Evolutionary conservation across 1,140 invertebrate species (phyloP).

Genomic region (Eupeodes corollae): DNA sequence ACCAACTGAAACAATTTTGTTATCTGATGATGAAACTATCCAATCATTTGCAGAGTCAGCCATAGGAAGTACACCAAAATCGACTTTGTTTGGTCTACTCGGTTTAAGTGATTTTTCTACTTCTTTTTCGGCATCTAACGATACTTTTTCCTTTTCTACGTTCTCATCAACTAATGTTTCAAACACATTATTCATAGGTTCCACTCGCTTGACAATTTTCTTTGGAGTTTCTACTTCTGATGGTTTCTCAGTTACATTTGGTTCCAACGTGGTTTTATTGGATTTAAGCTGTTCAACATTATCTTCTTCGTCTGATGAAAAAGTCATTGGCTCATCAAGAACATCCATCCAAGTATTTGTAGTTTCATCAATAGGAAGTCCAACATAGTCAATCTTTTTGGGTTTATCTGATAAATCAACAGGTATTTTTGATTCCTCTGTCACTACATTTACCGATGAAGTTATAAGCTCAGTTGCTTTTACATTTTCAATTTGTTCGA

Average conservation of each 20-base stretch:
- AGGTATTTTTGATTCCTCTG: not conserved
- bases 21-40: slow-evolving; percentile 29
- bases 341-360: slow-evolving; percentile 41
- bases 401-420: slow-evolving; percentile 10
- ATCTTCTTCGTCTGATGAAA: slow-evolving; percentile 10
- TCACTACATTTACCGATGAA: not conserved
- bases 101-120: not conserved
- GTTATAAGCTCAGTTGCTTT: no score
- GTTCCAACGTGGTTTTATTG: no score
- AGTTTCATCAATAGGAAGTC: slow-evolving; percentile 39
- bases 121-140: not conserved
- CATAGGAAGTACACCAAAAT: slow-evolving; percentile 38
- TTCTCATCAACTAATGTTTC: no score
- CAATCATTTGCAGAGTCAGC: slow-evolving; percentile 40
- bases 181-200: no score
- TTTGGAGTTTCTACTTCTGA: not conserved
- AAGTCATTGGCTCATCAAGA: slow-evolving; percentile 31
- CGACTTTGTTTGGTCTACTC: slow-evolving; percentile 15
- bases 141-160: not conserved
- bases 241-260: not conserved
- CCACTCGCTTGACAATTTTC: not conserved
- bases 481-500: no score
- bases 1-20: slow-evolving; percentile 8
- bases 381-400: slow-evolving; percentile 30
- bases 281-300: no score